Base-by-base conservation (phyloP, 2,113 vertebrate genomes). In the Tenebrosternarchus preto region DNA sequence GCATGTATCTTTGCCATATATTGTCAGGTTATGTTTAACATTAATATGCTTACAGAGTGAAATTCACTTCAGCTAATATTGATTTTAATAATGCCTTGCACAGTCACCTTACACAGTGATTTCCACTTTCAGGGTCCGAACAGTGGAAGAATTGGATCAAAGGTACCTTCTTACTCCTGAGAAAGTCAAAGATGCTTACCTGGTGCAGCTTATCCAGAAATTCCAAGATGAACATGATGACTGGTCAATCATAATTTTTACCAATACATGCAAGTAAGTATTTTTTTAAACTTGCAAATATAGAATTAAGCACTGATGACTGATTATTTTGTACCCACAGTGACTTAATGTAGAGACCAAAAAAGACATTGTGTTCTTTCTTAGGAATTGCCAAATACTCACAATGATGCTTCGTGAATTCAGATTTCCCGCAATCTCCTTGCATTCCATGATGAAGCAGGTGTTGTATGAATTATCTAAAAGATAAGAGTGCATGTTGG, bases 361-460 rank as follows among this genome's bases (percentile, higher is more conserved):
- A n/a, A n/a, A n/a, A n/a, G n/a, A 59, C 2, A 56, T 50, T 74
- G 16, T 82, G 19, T 59, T 25, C 4, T 27, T 87, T n/a, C 27
- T 82, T 74, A 99, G 98, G 86, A 95, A 90, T 85, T 99, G 96
- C 80, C 96, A 99, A 77, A 89, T 98, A 69, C 88, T 99, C 73
- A 95, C 95, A 64, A 98, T 99, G 97, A 98, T 99, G 96, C 92
- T 99, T 3, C 93, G 90, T 1, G 92, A 89, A n/a, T 97, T 92
- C 85, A 92, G 4, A 56, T 99, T 99, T 55, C 96, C 95, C 0
- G 90, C 95, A 0, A 92, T 98, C 36, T 94, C 94, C 0, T 91
- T 99, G 71, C 98, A 99, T 64, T 99, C 98, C 53, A 97, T 96
- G 95, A 97, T 99, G 98, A 98, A 98, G 43, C 98, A 99, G 95